Conservation (phyloP, 2,888 invertebrate species). For the Rugalucina vietnamica region DNA sequence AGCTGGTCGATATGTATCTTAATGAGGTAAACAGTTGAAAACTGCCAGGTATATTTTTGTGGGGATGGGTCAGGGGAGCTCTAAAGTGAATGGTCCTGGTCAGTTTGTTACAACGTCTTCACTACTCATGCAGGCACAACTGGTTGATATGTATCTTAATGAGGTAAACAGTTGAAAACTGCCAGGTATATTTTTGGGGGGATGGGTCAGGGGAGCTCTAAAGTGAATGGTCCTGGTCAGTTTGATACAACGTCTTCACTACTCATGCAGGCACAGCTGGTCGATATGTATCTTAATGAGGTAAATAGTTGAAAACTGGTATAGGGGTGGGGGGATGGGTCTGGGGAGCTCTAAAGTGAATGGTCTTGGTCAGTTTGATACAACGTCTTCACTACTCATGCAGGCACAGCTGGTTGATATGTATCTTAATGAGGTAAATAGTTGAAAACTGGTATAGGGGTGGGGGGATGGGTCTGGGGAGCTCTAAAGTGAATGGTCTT, state of each 20-base stretch:
- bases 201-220: not conserved
- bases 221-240: conserved; percentile 28
- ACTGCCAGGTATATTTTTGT: no score
- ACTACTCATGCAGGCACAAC: conserved; percentile 63
- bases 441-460: no score
- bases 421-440: conserved; percentile 6
- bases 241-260: conserved; percentile 61
- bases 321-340: no score
- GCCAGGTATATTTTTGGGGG: no score
- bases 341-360: not conserved
- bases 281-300: conserved; percentile 42
- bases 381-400: conserved; percentile 60
- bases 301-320: no score
- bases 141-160: conserved; percentile 40
- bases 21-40: no score
- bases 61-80: not conserved
- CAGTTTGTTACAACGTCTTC: conserved; percentile 61
- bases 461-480: not conserved
- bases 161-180: no score
- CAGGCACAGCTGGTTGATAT: conserved; percentile 63
- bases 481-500: conserved; percentile 11
- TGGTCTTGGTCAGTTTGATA: conserved; percentile 49
- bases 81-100: conserved; percentile 18
- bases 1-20: conserved; percentile 50
- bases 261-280: conserved; percentile 62